Evolutionary conservation across 2,888 invertebrate genomes (phyloP), one percentile per base, ranked within the genome.

Genomic region (Drosophila robusta): DNA sequence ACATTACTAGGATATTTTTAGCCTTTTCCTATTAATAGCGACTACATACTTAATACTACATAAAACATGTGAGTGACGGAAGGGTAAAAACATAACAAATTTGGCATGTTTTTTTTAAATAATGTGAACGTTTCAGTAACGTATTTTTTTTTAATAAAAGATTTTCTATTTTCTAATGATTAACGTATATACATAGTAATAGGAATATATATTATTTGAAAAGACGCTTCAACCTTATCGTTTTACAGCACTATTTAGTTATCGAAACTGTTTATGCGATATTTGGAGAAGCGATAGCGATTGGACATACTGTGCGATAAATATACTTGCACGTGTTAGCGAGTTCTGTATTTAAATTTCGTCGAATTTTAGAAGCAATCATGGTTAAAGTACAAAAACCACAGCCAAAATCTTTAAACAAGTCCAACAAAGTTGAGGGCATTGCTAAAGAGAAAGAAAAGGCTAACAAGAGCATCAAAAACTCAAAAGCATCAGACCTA

Each of bases 301-400:
- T 44, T 16, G 24, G 1, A 16, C 47, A 39, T 29, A 34, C 8
- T 4, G 24, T 32, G 16, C 24, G 55, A 64, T 58, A 55, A 58
- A 5, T 62, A n/a, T 34, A 7, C 6, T 72, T 32, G 78, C 84
- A 81, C 84, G 84, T 82, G 81, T 84, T 63, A 38, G 61, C 50
- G 65, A 68, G 67, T 63, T 45, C 57, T 66, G 65, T 50, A 22
- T 85, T 73, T 22, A 64, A 72, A 47, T 64, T 22, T 41, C 57
- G 12, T 50, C 51, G 32, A 47, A n/a, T 39, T 50, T 26, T 26
- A 16, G 63, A 16, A 29, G 11, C 50, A 57, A 67, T 55, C n/a
- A 87, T 87, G 87, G 88, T 81, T 1, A 87, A 87, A 69, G 80
- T 88, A 36, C 84, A 82, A 26, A 84, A 87, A 44, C 81, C 84